These are phyloP conservation scores for Drosophila micromelanica DNA, from an alignment of 1,140 invertebrate genomes.

Conservation along the genomic window DNA sequence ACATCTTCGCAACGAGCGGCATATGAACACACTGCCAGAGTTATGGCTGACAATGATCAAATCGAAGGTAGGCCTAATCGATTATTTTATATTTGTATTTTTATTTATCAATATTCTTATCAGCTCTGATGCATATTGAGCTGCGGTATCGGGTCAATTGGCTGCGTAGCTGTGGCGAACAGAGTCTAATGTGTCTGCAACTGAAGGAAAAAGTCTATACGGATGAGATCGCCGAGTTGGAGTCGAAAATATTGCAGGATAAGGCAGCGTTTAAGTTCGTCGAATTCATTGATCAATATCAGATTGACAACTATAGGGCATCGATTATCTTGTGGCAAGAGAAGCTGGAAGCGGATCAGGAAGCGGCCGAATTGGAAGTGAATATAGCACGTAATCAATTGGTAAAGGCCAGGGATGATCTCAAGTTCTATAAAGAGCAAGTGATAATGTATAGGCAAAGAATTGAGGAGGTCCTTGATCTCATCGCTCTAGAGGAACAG, in stretches of 20 bases:
- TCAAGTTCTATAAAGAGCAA: slow-evolving; percentile 38
- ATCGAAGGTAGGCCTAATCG: not conserved
- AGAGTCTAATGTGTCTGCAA: slow-evolving; percentile 5
- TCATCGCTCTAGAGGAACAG: slow-evolving; percentile 10
- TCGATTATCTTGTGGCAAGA: slow-evolving; percentile 29
- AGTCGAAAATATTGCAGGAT: not conserved
- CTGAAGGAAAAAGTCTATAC: slow-evolving; percentile 21
- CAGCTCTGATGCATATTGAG: slow-evolving; percentile 49
- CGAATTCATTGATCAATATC: slow-evolving; percentile 10
- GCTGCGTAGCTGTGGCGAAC: slow-evolving; percentile 41
- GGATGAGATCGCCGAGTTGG: slow-evolving; percentile 7
- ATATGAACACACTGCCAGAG: too few species aligned
- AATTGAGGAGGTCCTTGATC: slow-evolving; percentile 28
- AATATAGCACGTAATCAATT: not conserved
- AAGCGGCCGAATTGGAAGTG: slow-evolving; percentile 39
- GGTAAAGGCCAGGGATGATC: slow-evolving; percentile 49
- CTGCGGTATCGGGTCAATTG: slow-evolving; percentile 54
- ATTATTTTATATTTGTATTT: not conserved
- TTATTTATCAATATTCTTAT: not conserved
- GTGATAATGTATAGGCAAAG: slow-evolving; percentile 33
- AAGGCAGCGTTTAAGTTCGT: not conserved
- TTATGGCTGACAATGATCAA: not conserved
- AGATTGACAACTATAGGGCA: slow-evolving; percentile 23
- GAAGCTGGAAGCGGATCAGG: slow-evolving; percentile 33
- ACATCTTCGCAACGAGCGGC: not conserved